phyloP scores from a whole-genome alignment of 2,797 vertebrate species.

The Xyrichtys novacula region DNA sequence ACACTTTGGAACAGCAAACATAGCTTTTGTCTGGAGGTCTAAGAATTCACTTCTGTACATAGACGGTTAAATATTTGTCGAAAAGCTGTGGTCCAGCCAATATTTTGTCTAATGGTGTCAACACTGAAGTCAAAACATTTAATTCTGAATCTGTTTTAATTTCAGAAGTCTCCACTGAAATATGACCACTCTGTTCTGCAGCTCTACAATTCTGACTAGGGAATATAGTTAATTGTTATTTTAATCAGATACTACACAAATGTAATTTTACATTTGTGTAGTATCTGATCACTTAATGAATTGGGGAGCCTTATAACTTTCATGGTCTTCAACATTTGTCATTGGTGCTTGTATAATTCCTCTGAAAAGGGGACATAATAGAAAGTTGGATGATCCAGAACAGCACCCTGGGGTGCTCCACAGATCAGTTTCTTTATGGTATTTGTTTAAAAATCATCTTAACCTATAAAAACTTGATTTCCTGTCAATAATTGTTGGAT shows the following conservation, averaged over 20 bases:
- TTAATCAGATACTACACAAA: not conserved
- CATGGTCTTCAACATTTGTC: too few species aligned
- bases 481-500: not conserved
- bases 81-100: conserved; percentile 16
- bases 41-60: conserved; percentile 24
- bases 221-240: not conserved
- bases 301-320: too few species aligned
- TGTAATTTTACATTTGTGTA: not conserved
- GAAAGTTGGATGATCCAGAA: conserved; percentile 10
- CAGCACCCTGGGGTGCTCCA: conserved; percentile 28
- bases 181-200: not conserved
- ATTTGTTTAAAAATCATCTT: not conserved
- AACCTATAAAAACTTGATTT: not conserved
- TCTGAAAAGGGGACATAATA: not conserved
- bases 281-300: not conserved
- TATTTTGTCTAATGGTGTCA: conserved; percentile 24
- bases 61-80: conserved; percentile 21
- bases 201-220: not conserved
- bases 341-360: too few species aligned
- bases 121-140: conserved; percentile 31
- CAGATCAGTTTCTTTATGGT: not conserved
- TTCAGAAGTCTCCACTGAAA: not conserved
- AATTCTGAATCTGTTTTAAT: conserved; percentile 19
- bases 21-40: conserved; percentile 28
- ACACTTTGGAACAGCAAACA: conserved; percentile 49